phyloP scores from a whole-genome alignment of 1,140 invertebrate species.

The Phthorimaea operculella region DNA sequence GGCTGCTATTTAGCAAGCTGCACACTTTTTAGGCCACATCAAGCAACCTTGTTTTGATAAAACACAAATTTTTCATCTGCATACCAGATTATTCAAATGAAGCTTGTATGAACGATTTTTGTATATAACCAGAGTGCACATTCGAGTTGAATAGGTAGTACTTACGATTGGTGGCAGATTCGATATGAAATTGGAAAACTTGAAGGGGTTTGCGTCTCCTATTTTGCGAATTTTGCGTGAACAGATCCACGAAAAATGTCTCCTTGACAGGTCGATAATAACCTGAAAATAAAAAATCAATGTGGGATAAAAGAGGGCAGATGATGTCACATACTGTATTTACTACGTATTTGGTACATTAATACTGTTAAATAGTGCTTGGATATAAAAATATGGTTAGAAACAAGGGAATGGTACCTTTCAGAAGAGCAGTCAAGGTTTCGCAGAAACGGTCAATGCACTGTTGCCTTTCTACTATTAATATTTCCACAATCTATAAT shows the following conservation, averaged over 20 bases:
- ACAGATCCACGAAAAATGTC: conserved; percentile 60
- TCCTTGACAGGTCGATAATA: conserved; percentile 66
- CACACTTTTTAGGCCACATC: too few relatives aligned
- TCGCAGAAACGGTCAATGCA: background rate
- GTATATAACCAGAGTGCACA: too few relatives aligned
- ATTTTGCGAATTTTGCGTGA: conserved; percentile 63
- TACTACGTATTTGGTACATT: background rate
- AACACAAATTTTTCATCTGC: background rate
- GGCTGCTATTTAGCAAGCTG: too few relatives aligned
- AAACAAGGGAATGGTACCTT: conserved; percentile 1
- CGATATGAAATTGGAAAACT: conserved; percentile 66
- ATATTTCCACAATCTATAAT: background rate
- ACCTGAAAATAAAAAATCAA: conserved; percentile 67
- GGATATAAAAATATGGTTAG: background rate
- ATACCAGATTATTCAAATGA: background rate
- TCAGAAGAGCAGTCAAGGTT: background rate
- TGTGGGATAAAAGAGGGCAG: conserved; percentile 27
- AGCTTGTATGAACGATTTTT: too few relatives aligned
- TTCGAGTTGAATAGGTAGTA: conserved; percentile 13
- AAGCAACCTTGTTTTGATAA: too few relatives aligned
- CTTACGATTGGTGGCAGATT: conserved; percentile 67
- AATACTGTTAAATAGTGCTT: background rate
- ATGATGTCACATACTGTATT: background rate
- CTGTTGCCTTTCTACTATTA: background rate
- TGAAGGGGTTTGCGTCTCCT: conserved; percentile 67